Conservation (phyloP, 92 coral and sea anemone species). For the Blastomussa wellsi region DNA sequence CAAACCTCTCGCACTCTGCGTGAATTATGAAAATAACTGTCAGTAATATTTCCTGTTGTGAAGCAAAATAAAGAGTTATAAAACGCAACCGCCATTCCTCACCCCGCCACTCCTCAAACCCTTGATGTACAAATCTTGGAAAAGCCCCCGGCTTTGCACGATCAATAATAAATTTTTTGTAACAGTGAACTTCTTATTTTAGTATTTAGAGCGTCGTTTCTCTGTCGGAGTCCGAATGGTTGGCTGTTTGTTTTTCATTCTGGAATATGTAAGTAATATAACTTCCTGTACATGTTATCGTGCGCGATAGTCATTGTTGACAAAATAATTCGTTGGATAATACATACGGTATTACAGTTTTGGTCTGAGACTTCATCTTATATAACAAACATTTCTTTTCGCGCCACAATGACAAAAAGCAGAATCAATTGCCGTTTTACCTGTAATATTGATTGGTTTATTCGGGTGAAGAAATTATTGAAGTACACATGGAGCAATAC, state of each 20-base stretch:
- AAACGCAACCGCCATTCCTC: too few relatives aligned
- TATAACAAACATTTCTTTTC: not conserved
- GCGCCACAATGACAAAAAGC: too few relatives aligned
- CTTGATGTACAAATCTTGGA: too few relatives aligned
- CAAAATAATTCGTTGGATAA: not conserved
- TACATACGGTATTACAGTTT: not conserved
- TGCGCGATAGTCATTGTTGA: not conserved
- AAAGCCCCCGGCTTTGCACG: too few relatives aligned
- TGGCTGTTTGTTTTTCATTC: slow-evolving; percentile 77
- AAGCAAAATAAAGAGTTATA: not conserved
- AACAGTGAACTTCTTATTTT: not conserved
- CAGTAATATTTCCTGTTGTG: not conserved
- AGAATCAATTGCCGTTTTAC: too few relatives aligned
- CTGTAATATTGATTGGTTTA: too few relatives aligned
- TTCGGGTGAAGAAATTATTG: not conserved
- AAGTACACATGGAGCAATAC: not conserved
- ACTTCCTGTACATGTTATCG: not conserved
- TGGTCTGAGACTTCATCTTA: too few relatives aligned
- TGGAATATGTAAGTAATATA: slow-evolving; percentile 81
- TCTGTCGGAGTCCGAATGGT: slow-evolving; percentile 84
- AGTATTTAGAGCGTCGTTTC: slow-evolving; percentile 91
- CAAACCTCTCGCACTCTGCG: too few relatives aligned
- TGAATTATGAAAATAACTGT: too few relatives aligned
- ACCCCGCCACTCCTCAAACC: too few relatives aligned
- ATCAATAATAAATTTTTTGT: not conserved